Evolutionary conservation across 2,797 vertebrate genomes (phyloP).

Genomic region (Nannoperca obscura): DNA sequence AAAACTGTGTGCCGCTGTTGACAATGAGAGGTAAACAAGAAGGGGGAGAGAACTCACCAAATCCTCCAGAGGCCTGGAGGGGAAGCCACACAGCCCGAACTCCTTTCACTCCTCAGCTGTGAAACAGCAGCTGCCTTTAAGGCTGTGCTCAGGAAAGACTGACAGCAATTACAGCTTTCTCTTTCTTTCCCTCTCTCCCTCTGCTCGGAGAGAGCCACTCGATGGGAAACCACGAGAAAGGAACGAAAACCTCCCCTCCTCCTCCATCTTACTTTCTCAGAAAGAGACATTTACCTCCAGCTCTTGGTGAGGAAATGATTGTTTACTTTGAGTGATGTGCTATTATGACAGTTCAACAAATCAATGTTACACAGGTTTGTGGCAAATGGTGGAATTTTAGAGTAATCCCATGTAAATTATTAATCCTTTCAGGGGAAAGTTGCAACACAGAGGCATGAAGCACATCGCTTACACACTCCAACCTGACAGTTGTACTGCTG

Average conservation of each 20-base stretch:
- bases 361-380: slow-evolving; percentile 79
- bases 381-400: slow-evolving; percentile 76
- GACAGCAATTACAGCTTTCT: slow-evolving; percentile 88
- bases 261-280: slow-evolving; percentile 61
- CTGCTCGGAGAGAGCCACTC: slow-evolving; percentile 75
- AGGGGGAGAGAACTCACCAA: slow-evolving; percentile 71
- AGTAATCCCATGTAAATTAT: slow-evolving; percentile 81
- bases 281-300: slow-evolving; percentile 80
- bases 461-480: slow-evolving; percentile 72
- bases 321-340: slow-evolving; percentile 84
- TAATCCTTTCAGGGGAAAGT: slow-evolving; percentile 74
- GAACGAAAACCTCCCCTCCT: slow-evolving; percentile 61
- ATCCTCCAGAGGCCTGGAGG: slow-evolving; percentile 85
- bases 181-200: slow-evolving; percentile 45
- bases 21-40: slow-evolving; percentile 88
- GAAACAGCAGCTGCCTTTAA: slow-evolving; percentile 80
- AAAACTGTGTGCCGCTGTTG: slow-evolving; percentile 77
- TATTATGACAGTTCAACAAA: slow-evolving; percentile 85
- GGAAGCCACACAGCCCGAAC: slow-evolving; percentile 83
- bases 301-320: slow-evolving; percentile 72
- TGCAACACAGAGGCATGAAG: slow-evolving; percentile 67
- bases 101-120: slow-evolving; percentile 75
- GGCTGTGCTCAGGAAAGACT: slow-evolving; percentile 83
- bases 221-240: slow-evolving; percentile 82
- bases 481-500: slow-evolving; percentile 79